Evolutionary conservation across 2,113 vertebrate species (phyloP).

Genomic region (Cacatua alba): DNA sequence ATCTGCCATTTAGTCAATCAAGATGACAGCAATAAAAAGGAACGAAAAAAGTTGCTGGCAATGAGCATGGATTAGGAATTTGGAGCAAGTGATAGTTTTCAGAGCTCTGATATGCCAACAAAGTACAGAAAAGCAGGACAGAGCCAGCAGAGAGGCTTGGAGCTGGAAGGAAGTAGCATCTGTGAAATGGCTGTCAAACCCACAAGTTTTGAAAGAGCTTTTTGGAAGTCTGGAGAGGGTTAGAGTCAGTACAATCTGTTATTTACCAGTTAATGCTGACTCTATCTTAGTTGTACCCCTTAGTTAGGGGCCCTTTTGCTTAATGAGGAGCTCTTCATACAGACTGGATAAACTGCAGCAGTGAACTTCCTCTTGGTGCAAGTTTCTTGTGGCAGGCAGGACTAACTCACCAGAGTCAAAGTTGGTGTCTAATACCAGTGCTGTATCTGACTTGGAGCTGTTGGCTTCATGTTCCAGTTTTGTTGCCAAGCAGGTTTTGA

Average conservation of each 20-base stretch:
- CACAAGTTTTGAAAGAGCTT: not conserved
- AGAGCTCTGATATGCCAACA: not conserved
- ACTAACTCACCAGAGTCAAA: not conserved
- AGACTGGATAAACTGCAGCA: not conserved
- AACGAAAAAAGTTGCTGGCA: not conserved
- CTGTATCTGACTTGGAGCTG: not conserved
- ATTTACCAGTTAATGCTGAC: not conserved
- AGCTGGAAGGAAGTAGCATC: not conserved
- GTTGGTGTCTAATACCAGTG: not conserved
- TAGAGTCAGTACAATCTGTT: not conserved
- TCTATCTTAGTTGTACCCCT: not conserved
- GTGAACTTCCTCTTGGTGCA: not conserved
- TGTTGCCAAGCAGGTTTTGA: not conserved
- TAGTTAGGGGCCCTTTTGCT: not conserved
- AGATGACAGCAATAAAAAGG: not conserved
- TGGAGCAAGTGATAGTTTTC: not conserved
- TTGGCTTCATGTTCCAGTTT: not conserved
- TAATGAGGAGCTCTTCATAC: not conserved
- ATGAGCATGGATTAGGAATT: not conserved
- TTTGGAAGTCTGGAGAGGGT: not conserved
- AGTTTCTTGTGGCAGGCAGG: not conserved
- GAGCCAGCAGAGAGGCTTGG: not conserved
- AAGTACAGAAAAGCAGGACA: not conserved
- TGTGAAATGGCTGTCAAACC: constrained; percentile 15
- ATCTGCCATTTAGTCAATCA: not conserved